These are phyloP conservation scores for Pelodiscus sinensis DNA, from an alignment of 2,113 vertebrate species.

Conservation along the genomic window DNA sequence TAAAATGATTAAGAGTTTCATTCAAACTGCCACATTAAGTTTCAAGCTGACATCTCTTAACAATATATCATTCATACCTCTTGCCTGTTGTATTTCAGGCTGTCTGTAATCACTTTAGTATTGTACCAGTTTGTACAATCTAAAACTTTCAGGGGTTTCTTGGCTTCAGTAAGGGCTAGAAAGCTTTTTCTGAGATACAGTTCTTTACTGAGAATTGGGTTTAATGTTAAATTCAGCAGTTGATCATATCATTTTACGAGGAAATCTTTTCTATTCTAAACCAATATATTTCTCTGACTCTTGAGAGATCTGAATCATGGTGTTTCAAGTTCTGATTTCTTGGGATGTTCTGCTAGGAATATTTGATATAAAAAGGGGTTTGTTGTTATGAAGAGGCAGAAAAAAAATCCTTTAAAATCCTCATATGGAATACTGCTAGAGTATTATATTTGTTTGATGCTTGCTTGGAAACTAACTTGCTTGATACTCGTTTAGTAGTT, in stretches of 20 bases:
- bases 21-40: background rate
- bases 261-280: background rate
- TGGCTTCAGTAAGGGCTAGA: background rate
- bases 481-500: background rate
- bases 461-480: background rate
- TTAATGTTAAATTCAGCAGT: background rate
- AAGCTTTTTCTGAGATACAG: background rate
- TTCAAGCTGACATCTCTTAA: background rate
- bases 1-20: background rate
- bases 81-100: background rate
- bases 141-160: background rate
- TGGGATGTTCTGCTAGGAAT: background rate
- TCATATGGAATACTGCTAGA: background rate
- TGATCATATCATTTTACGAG: background rate
- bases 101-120: background rate
- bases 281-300: background rate
- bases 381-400: background rate
- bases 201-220: background rate
- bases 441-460: background rate
- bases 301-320: background rate
- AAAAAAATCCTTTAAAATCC: fast-evolving
- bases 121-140: background rate
- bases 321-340: background rate
- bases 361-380: background rate
- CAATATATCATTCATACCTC: background rate